phyloP scores from a whole-genome alignment of 2,113 vertebrate species.

The Anser brachyrhynchus region DNA sequence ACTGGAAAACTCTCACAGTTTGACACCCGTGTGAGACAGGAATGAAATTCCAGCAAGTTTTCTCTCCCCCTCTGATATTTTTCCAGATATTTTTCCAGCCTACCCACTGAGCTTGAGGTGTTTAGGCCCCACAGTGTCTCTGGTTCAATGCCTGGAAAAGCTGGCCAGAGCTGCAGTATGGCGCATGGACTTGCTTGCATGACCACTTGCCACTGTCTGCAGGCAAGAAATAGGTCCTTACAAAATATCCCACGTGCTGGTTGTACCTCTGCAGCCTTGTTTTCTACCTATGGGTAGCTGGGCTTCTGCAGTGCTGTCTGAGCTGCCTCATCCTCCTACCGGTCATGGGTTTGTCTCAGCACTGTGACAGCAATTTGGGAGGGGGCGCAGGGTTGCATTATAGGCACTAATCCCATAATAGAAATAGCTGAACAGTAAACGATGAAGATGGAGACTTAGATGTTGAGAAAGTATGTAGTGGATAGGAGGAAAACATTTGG shows the following conservation, averaged over 20 bases:
- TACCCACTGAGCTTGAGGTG: neutral
- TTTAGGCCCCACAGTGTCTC: neutral
- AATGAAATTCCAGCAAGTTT: neutral
- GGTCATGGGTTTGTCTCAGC: accelerated
- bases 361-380: neutral
- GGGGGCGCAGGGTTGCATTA: neutral
- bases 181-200: neutral
- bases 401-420: neutral
- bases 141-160: neutral
- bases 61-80: neutral
- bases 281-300: neutral
- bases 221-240: neutral
- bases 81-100: neutral
- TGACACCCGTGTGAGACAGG: neutral
- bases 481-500: neutral
- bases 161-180: neutral
- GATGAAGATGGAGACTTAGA: neutral
- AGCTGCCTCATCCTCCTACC: neutral
- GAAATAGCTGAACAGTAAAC: neutral
- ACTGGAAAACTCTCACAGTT: neutral
- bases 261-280: neutral
- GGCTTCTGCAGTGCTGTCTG: neutral
- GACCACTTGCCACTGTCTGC: neutral
- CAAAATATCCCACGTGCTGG: neutral
- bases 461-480: neutral